Conservation (phyloP, 2,888 invertebrate genomes). For the Tipula helvola region DNA sequence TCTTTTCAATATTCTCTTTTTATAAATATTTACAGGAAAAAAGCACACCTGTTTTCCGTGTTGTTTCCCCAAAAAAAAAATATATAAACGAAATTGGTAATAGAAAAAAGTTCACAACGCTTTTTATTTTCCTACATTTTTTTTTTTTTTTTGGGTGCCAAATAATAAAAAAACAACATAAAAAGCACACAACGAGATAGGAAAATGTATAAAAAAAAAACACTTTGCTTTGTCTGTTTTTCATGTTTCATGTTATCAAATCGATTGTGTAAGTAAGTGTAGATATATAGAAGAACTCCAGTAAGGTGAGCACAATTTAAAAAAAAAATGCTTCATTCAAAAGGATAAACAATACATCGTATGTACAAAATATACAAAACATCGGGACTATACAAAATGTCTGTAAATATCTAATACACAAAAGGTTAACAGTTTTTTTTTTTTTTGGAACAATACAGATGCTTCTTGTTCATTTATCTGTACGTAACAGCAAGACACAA, state of each 20-base stretch:
- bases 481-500: background rate
- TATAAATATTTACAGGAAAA: background rate
- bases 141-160: background rate
- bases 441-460: background rate
- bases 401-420: background rate
- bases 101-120: conserved; percentile 4
- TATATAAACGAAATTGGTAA: background rate
- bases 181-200: background rate
- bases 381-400: background rate
- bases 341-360: background rate
- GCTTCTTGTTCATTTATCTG: background rate
- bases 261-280: background rate
- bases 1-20: background rate
- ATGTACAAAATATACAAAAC: background rate
- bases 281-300: background rate
- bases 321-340: background rate
- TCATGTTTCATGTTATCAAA: conserved; percentile 4
- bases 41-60: conserved; percentile 4
- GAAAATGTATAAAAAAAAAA: background rate
- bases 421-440: background rate
- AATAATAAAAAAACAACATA: background rate
- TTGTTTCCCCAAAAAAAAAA: background rate
- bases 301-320: background rate
- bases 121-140: background rate
- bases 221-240: conserved; percentile 4